Percentiles rank a stretch among this genome's conserved stretches.
phyloP scores from a whole-genome alignment of 1,140 invertebrate species.

The Trissolcus basalis region DNA sequence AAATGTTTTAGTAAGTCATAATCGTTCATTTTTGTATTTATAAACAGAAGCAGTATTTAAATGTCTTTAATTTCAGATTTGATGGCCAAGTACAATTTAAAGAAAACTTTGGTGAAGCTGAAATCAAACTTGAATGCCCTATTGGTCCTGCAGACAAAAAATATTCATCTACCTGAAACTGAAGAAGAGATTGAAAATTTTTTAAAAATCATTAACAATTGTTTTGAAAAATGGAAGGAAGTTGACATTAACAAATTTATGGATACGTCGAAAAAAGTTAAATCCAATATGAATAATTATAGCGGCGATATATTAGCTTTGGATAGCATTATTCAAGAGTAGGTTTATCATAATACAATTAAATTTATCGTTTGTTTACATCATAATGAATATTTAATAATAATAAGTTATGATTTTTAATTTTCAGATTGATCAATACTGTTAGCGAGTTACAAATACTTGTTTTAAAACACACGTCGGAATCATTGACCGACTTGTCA shows the following conservation, averaged over 20 bases:
- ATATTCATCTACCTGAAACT: conserved; percentile 10
- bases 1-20: conserved; percentile 11
- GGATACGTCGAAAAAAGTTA: not conserved
- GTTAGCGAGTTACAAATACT: conserved; percentile 12
- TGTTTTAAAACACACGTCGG: conserved; percentile 3
- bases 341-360: no score
- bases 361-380: no score
- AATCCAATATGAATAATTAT: not conserved
- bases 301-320: no score
- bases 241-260: not conserved
- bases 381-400: no score
- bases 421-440: conserved; percentile 9
- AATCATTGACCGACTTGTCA: not conserved
- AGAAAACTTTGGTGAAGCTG: conserved; percentile 4
- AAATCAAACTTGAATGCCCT: conserved; percentile 5
- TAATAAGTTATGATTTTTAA: no score
- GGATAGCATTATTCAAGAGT: no score
- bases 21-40: not conserved
- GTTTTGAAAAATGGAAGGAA: not conserved
- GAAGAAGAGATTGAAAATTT: conserved; percentile 2
- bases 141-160: not conserved
- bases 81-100: conserved; percentile 6
- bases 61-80: conserved; percentile 9
- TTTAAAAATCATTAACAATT: not conserved
- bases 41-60: not conserved